Conservation (phyloP, 2,797 vertebrate genomes). For the Oreonectes daqikongensis region DNA sequence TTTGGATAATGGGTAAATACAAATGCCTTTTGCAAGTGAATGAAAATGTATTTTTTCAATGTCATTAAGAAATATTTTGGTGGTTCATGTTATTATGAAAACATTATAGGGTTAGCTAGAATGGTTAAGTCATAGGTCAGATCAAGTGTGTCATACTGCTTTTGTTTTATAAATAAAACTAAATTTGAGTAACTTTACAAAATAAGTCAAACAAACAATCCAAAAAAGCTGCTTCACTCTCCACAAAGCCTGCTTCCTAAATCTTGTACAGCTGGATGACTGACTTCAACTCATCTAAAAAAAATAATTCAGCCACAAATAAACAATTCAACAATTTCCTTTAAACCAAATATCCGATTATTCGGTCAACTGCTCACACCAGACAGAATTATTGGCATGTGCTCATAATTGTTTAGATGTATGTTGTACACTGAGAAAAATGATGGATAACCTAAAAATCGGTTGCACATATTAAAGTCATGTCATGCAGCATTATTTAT, state of each 20-base stretch:
- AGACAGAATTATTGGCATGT: slow-evolving; percentile 51
- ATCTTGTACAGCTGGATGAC: slow-evolving; percentile 60
- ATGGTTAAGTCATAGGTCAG: too few species aligned
- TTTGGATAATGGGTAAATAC: not conserved
- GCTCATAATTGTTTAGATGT: slow-evolving; percentile 35
- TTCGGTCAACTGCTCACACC: slow-evolving; percentile 40
- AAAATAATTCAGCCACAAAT: slow-evolving; percentile 72
- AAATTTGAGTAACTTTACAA: too few species aligned
- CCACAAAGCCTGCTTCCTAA: slow-evolving; percentile 65
- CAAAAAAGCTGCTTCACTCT: slow-evolving; percentile 18
- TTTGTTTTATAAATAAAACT: too few species aligned
- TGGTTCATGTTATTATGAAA: too few species aligned
- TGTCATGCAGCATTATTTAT: too few species aligned
- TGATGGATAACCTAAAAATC: too few species aligned
- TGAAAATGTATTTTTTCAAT: too few species aligned
- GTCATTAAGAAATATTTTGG: too few species aligned
- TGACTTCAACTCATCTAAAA: slow-evolving; percentile 70
- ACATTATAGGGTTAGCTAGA: too few species aligned
- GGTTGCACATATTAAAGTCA: too few species aligned
- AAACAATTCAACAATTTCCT: slow-evolving; percentile 60
- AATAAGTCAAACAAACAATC: not conserved
- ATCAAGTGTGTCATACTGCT: too few species aligned
- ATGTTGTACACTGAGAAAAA: not conserved
- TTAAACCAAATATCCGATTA: slow-evolving; percentile 66
- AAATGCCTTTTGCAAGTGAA: not conserved